Conservation (phyloP, 53 echinoderm and acorn worm species). For the Henricia sp. region DNA sequence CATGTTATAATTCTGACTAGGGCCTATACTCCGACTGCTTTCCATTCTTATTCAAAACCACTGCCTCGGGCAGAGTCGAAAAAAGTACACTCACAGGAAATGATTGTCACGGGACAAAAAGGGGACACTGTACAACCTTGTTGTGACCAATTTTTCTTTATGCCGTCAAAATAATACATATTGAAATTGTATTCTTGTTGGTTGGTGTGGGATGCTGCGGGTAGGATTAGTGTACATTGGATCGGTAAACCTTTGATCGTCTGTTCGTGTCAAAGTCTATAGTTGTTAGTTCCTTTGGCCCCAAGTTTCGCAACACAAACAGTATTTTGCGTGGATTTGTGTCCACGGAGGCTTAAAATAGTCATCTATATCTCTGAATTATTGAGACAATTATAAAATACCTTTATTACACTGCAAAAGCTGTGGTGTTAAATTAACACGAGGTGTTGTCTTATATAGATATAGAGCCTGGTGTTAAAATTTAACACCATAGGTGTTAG, state of each 20-base stretch:
- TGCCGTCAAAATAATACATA: neutral
- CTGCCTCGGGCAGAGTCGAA: slow-evolving; percentile 3
- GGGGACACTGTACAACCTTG: neutral
- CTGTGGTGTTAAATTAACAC: too few relatives aligned
- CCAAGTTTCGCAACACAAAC: neutral
- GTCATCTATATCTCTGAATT: neutral
- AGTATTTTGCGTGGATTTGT: neutral
- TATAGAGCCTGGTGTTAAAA: too few relatives aligned
- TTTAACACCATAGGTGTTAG: too few relatives aligned
- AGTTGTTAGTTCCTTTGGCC: neutral
- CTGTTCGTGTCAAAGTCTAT: slow-evolving; percentile 24
- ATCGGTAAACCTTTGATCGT: slow-evolving; percentile 12
- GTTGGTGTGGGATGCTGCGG: neutral
- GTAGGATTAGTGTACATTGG: neutral
- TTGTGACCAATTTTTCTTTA: slow-evolving; percentile 6
- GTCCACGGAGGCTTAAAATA: too few relatives aligned
- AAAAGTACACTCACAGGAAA: slow-evolving; percentile 48
- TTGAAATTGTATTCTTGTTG: neutral
- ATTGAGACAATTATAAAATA: too few relatives aligned
- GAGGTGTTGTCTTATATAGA: too few relatives aligned
- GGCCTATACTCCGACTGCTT: neutral
- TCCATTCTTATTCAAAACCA: neutral
- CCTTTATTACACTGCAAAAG: too few relatives aligned
- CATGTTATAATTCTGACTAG: neutral
- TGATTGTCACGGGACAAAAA: slow-evolving; percentile 5